Base-by-base conservation (phyloP, 2,113 vertebrate species). In the Takifugu flavidus region DNA sequence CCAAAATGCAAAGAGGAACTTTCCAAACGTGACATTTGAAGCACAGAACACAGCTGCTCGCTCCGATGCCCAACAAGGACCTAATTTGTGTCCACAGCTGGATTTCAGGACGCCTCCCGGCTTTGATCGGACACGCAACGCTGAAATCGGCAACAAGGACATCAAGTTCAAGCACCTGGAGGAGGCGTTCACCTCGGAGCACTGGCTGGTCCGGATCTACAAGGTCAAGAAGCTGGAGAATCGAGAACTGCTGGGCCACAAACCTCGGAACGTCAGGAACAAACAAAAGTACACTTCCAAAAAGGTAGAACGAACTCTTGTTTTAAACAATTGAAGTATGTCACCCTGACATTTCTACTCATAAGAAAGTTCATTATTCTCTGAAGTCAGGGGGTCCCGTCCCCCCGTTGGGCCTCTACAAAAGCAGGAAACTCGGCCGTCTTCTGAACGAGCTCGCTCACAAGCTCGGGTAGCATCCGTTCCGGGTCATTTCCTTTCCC, bases 131-230 rank as follows among this genome's bases (percentile, higher is more conserved):
- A 98, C 96, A 0, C 93, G 96, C 29, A 98, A 98, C 76, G 95
- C 95, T 0, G 96, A 98, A 88, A 98, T 98, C 77, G 96, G 96
- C 76, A 98, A 98, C 93, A 98, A 98, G 77, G 96, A 98, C 88
- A 97, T 98, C 72, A 94, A 93, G 82, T 96, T 98, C 85, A 93
- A 94, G 81, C 96, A 98, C 78, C 90, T 98, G 89, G 96, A 98
- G 84, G 96, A 98, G 86, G 96, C 96, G 34, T 98, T 98, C 81
- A 98, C 96, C 46, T 98, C 96, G 4, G 96, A 98, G 88, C 96
- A 98, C 82, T 98, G 96, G 96, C 93, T 98, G 72, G 96, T 98
- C 77, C 91, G 96, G 79, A 98, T 98, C 90, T 98, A 98, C 89
- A 98, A 96, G 92, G 96, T 98, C 67, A 98, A 98, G 90, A 90